Evolutionary conservation across 2,797 vertebrate genomes (phyloP).

Genomic region (Molossus molossus): DNA sequence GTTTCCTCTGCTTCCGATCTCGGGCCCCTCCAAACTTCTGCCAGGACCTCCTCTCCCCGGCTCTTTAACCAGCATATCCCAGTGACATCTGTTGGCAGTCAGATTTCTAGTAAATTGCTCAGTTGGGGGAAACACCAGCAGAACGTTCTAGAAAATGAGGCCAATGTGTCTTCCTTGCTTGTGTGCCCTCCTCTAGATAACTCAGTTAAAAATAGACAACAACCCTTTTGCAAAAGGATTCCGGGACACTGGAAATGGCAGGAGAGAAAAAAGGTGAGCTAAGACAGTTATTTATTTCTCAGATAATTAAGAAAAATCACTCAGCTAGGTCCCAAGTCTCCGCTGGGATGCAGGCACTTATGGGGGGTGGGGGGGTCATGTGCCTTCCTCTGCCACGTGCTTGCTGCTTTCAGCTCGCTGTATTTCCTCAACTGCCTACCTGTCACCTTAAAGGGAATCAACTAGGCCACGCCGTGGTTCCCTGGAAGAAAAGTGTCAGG

Average conservation of each 20-base stretch:
- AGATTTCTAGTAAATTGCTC: background rate
- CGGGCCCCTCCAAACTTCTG: too few species aligned
- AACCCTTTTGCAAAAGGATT: slow-evolving; percentile 99
- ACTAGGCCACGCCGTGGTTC: background rate
- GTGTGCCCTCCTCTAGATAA: slow-evolving; percentile 89
- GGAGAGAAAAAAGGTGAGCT: slow-evolving; percentile 97
- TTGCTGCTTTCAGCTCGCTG: background rate
- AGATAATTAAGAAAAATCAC: background rate
- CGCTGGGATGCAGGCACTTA: background rate
- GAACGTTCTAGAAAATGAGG: slow-evolving; percentile 60
- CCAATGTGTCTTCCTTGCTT: slow-evolving; percentile 69
- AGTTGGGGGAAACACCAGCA: background rate
- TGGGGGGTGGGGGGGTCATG: background rate
- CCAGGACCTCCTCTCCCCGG: background rate
- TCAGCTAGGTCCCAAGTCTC: background rate
- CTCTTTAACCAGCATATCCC: background rate
- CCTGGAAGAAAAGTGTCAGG: background rate
- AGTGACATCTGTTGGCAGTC: background rate
- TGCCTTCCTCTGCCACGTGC: background rate
- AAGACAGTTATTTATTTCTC: background rate
- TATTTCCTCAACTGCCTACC: background rate
- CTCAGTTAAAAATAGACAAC: slow-evolving; percentile 99
- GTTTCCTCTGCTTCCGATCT: background rate
- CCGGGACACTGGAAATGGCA: slow-evolving; percentile 97
- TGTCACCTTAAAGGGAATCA: background rate